phyloP scores from a whole-genome alignment of 2,888 invertebrate species.

The Lasioglossum morio region DNA sequence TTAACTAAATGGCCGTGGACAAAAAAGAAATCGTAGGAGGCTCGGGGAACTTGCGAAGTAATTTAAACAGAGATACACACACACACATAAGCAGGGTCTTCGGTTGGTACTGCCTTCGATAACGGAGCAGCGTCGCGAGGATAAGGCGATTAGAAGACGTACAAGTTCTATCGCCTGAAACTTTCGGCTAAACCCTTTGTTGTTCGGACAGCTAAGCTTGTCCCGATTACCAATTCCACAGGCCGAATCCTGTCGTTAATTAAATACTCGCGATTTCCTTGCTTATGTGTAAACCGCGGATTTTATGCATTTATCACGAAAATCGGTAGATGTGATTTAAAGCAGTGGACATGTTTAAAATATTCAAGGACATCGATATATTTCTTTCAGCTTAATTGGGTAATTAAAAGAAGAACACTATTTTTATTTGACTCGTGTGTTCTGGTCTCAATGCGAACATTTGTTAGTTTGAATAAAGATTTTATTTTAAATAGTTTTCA shows the following conservation, averaged over 20 bases:
- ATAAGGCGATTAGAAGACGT: conserved; percentile 58
- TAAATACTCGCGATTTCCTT: neutral
- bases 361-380: no score
- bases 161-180: conserved; percentile 43
- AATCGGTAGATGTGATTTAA: no score
- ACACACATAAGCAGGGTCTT: conserved; percentile 27
- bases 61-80: conserved; percentile 60
- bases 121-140: conserved; percentile 13
- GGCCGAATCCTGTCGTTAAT: neutral
- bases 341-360: no score
- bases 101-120: conserved; percentile 28
- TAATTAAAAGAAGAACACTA: no score
- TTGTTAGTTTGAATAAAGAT: no score
- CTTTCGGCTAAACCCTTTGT: conserved; percentile 35
- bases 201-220: conserved; percentile 13
- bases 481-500: no score
- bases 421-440: no score
- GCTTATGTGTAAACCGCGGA: no score
- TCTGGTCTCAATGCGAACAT: no score
- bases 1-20: conserved; percentile 62
- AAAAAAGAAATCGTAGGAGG: conserved; percentile 14
- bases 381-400: no score
- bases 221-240: conserved; percentile 32
- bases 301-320: no score
- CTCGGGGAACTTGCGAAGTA: conserved; percentile 55